Conservation (phyloP, 2,888 invertebrate genomes). For the Noctua janthina region DNA sequence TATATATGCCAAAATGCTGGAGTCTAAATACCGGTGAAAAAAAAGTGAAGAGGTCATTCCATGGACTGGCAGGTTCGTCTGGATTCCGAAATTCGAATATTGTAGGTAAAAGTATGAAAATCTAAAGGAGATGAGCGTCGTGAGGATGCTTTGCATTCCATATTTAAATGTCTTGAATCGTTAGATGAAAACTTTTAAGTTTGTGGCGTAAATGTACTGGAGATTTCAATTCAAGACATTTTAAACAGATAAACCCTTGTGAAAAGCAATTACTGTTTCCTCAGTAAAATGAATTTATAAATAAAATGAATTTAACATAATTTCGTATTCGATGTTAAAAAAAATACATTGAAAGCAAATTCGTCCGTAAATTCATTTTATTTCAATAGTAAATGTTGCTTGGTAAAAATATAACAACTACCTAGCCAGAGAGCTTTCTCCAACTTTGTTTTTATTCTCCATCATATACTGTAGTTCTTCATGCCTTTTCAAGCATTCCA, state of each 20-base stretch:
- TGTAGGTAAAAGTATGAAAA: conserved; percentile 35
- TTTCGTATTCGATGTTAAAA: not conserved
- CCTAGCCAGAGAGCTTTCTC: conserved; percentile 80
- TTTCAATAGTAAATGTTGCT: conserved; percentile 5
- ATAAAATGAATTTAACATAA: conserved; percentile 34
- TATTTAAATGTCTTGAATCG: conserved; percentile 55
- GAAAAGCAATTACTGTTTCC: conserved; percentile 17
- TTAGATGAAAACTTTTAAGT: not conserved
- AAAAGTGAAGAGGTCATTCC: conserved; percentile 70
- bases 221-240: conserved; percentile 49
- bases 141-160: conserved; percentile 38
- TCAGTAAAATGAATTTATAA: conserved; percentile 8
- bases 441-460: conserved; percentile 79
- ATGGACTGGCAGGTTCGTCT: conserved; percentile 53
- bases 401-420: conserved; percentile 70
- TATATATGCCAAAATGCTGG: conserved; percentile 43
- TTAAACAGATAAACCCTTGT: conserved; percentile 1
- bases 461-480: conserved; percentile 83
- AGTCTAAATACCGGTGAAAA: conserved; percentile 42
- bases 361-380: conserved; percentile 23
- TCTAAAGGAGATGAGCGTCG: conserved; percentile 57
- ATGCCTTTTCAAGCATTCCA: conserved; percentile 88
- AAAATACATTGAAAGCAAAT: not conserved
- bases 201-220: not conserved
- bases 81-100: conserved; percentile 35